These are phyloP conservation scores for Vanessa cardui DNA, from an alignment of 2,888 invertebrate genomes.

Conservation along the genomic window DNA sequence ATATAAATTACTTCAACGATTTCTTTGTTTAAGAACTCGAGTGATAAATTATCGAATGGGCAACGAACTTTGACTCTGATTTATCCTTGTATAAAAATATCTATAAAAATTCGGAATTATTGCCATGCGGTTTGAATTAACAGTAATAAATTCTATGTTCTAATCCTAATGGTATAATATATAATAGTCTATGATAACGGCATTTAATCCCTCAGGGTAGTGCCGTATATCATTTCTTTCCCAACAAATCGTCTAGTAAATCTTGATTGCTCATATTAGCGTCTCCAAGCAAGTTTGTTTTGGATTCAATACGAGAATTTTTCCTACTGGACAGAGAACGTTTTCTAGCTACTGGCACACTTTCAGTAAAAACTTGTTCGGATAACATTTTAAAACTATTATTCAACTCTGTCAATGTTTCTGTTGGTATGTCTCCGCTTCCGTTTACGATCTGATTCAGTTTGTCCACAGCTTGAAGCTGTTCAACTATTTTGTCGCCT, in stretches of 20 bases:
- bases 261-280: slow-evolving; percentile 71
- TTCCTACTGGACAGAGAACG: slow-evolving; percentile 62
- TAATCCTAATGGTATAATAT: background rate
- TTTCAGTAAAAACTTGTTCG: slow-evolving; percentile 61
- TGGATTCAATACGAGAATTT: slow-evolving; percentile 53
- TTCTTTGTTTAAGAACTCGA: slow-evolving; percentile 12
- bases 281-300: slow-evolving; percentile 62
- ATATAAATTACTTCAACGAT: slow-evolving; percentile 20
- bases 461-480: slow-evolving; percentile 77
- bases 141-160: slow-evolving; percentile 2
- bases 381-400: slow-evolving; percentile 73
- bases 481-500: slow-evolving; percentile 75
- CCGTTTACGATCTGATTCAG: slow-evolving; percentile 73
- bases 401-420: slow-evolving; percentile 65
- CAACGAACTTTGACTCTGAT: slow-evolving; percentile 15
- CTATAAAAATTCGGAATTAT: slow-evolving; percentile 16
- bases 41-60: slow-evolving; percentile 20
- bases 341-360: slow-evolving; percentile 54
- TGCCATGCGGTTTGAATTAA: slow-evolving; percentile 8
- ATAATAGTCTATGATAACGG: slow-evolving; percentile 2
- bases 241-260: slow-evolving; percentile 69
- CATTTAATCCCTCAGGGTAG: slow-evolving; percentile 7
- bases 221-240: slow-evolving; percentile 69
- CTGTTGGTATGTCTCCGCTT: slow-evolving; percentile 60
- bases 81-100: slow-evolving; percentile 29